These are phyloP conservation scores for Panagrolaimus sp. DNA, from an alignment of 1,140 invertebrate genomes.

Conservation along the genomic window DNA sequence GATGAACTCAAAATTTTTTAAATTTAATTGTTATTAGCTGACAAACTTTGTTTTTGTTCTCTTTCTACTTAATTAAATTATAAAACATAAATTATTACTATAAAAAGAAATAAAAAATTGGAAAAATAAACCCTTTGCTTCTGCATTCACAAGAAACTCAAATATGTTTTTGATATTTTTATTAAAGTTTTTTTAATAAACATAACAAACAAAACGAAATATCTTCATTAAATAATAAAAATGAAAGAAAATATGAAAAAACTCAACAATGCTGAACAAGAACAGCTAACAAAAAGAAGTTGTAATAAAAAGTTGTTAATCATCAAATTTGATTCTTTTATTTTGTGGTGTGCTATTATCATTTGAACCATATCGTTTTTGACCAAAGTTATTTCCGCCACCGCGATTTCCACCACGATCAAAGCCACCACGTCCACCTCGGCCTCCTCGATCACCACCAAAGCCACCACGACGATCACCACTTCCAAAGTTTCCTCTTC, in stretches of 20 bases:
- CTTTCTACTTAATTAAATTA: too few species aligned
- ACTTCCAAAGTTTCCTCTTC: not conserved
- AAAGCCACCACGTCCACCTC: not conserved
- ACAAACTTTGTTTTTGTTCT: too few species aligned
- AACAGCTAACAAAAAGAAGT: conserved; percentile 9
- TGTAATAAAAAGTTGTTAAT: conserved; percentile 8
- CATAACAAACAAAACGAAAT: too few species aligned
- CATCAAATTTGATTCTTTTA: conserved; percentile 16
- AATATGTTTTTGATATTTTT: too few species aligned
- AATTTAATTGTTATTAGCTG: too few species aligned
- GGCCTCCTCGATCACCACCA: not conserved
- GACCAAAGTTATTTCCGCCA: not conserved
- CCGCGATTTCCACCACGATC: not conserved
- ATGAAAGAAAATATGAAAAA: not conserved
- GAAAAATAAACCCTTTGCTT: not conserved
- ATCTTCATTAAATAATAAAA: too few species aligned
- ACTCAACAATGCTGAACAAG: not conserved
- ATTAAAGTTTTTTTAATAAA: too few species aligned
- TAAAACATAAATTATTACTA: too few species aligned
- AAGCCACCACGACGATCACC: not conserved
- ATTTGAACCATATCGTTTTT: not conserved
- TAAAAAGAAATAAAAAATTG: conserved; percentile 8
- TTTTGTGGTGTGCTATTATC: not conserved
- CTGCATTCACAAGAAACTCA: too few species aligned
- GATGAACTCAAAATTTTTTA: not conserved